A percentile compares a stretch with the other conserved stretches of the same genome.
These are phyloP conservation scores for Sinopyrophorus schimmeli DNA, from an alignment of 2,888 invertebrate species.

Conservation along the genomic window DNA sequence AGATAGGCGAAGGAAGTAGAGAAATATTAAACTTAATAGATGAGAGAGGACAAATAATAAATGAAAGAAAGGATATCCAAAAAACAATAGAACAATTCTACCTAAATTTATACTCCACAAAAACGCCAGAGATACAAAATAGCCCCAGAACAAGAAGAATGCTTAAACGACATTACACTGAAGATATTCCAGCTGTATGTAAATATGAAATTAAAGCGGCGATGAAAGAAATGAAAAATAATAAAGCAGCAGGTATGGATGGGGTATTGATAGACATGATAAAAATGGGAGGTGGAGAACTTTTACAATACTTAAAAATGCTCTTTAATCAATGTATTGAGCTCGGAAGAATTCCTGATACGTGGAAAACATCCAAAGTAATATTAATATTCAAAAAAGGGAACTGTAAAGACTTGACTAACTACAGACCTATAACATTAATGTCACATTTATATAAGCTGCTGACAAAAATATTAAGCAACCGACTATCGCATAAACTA, in stretches of 20 bases:
- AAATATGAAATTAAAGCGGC: conserved; percentile 3
- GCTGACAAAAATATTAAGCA: conserved; percentile 2
- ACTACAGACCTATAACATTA: conserved; percentile 5
- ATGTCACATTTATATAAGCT: conserved; percentile 3
- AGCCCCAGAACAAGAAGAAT: conserved; percentile 2
- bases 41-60: conserved; percentile 2
- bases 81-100: not conserved
- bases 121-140: not conserved
- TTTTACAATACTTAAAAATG: not conserved
- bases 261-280: not conserved
- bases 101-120: not conserved
- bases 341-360: not conserved
- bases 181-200: not conserved
- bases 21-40: conserved; percentile 3
- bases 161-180: conserved; percentile 1
- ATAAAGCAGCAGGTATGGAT: not conserved
- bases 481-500: not conserved
- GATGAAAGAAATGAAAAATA: not conserved
- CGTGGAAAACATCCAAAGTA: not conserved
- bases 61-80: not conserved
- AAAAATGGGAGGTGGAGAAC: conserved; percentile 3
- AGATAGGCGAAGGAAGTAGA: too few species aligned
- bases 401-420: not conserved
- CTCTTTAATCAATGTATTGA: not conserved
- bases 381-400: not conserved